Percentiles rank a stretch among this genome's conserved stretches.
These are phyloP conservation scores for Octodon degus DNA, from an alignment of 2,113 vertebrate genomes.

Conservation along the genomic window DNA sequence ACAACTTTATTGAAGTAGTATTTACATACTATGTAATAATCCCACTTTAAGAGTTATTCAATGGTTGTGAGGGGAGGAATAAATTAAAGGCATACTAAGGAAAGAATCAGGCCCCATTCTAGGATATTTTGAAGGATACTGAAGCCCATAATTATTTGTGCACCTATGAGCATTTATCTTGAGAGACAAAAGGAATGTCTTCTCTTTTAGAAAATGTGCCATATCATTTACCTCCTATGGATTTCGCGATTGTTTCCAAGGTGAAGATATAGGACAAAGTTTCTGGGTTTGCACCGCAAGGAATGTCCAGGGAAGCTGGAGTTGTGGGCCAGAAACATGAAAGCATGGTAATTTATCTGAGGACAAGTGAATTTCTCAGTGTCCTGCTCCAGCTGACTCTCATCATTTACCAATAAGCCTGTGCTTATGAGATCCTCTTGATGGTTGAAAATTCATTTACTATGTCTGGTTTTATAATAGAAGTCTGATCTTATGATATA, in stretches of 20 bases:
- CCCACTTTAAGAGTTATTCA: not conserved
- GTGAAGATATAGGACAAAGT: not conserved
- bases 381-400: conserved; percentile 45
- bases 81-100: too few relatives aligned
- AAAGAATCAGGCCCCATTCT: not conserved
- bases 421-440: conserved; percentile 71
- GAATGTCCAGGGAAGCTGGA: not conserved
- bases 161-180: conserved; percentile 11
- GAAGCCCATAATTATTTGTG: not conserved
- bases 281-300: not conserved
- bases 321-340: not conserved
- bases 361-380: not conserved
- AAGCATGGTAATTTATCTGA: not conserved
- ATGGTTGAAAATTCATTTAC: conserved; percentile 78
- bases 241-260: conserved; percentile 43
- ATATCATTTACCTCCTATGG: not conserved
- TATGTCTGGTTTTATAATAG: conserved; percentile 60
- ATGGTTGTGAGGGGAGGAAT: not conserved
- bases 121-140: not conserved
- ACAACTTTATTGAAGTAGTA: conserved; percentile 10
- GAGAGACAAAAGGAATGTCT: not conserved
- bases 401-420: conserved; percentile 46
- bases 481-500: conserved; percentile 68
- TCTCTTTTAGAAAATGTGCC: conserved; percentile 13
- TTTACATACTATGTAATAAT: not conserved